Evolutionary conservation across 2,888 invertebrate species (phyloP), one percentile per base, ranked within the genome.

Genomic region (Oscheius sp.): DNA sequence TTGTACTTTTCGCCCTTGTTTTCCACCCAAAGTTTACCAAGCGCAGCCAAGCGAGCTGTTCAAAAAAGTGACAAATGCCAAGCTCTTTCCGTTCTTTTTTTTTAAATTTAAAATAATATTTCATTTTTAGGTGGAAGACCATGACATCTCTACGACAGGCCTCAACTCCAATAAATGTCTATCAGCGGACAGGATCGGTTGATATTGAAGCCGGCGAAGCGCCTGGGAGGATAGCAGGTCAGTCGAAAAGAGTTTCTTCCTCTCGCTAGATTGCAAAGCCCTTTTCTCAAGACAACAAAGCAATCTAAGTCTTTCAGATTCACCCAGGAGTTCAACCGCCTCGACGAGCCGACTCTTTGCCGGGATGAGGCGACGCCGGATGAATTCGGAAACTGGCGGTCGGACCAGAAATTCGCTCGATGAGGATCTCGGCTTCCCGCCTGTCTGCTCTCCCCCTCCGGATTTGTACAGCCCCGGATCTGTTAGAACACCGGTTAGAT

Each of bases 111-210:
- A 42, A 8, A 17, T 42, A 2, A n/a, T n/a, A n/a, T n/a, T n/a
- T n/a, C 3, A 8, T 39, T 64, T 69, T 52, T 69, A 76, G 76
- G 71, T 76, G 76, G 73, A 71, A 72, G 63, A 73, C 73, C 67
- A 76, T 76, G 76, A 74, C 76, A 63, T 76, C 76, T 46, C 70
- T 76, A 3, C 71, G 73, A 42, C 74, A 73, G 57, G 65, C 71
- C 12, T 37, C 70, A 52, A 66, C 73, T 39, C 71, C 76, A 10
- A 64, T 69, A 6, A 64, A 63, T 20, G 63, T 69, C 23, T 69
- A 46, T 17, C 4, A 5, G 6, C 42, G 61, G 17, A 61, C 45
- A n/a, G 23, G 39, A 2, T 50, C 64, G 12, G 55, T 42, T 12
- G 69, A 69, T 37, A 52, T 64, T 17, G 69, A 69, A 37, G 63